Evolutionary conservation across 1,140 invertebrate species (phyloP).

Genomic region (Euura lappo): DNA sequence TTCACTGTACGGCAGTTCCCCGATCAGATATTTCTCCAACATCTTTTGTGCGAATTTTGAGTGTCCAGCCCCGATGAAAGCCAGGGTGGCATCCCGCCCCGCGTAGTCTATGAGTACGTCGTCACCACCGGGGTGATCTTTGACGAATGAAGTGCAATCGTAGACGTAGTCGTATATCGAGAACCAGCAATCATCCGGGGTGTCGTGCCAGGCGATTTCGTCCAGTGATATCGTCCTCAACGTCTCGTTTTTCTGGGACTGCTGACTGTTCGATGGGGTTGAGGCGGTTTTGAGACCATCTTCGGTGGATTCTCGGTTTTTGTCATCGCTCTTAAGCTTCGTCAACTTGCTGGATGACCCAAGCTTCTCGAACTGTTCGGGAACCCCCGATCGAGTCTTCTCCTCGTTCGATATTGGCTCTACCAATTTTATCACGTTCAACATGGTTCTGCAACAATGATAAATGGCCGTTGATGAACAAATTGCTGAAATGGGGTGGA

Average conservation of each 20-base stretch:
- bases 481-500: no score
- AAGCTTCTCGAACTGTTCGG: not conserved
- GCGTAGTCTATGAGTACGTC: conserved; percentile 87
- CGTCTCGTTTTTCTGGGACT: no score
- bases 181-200: conserved; percentile 71
- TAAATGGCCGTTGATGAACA: no score
- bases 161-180: conserved; percentile 79
- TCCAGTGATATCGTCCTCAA: conserved; percentile 62
- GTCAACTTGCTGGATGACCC: not conserved
- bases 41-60: conserved; percentile 66
- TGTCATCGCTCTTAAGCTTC: not conserved
- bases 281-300: no score
- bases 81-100: conserved; percentile 83
- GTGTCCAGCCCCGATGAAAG: conserved; percentile 83
- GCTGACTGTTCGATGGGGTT: no score
- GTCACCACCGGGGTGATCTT: conserved; percentile 83
- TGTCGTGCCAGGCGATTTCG: conserved; percentile 72
- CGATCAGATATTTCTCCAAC: conserved; percentile 73
- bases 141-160: conserved; percentile 75
- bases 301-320: not conserved
- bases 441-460: not conserved
- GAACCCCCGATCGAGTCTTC: not conserved
- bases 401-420: not conserved
- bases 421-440: not conserved
- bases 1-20: conserved; percentile 72